phyloP scores from a whole-genome alignment of 2,113 vertebrate genomes.

The Pycnonotus jocosus region DNA sequence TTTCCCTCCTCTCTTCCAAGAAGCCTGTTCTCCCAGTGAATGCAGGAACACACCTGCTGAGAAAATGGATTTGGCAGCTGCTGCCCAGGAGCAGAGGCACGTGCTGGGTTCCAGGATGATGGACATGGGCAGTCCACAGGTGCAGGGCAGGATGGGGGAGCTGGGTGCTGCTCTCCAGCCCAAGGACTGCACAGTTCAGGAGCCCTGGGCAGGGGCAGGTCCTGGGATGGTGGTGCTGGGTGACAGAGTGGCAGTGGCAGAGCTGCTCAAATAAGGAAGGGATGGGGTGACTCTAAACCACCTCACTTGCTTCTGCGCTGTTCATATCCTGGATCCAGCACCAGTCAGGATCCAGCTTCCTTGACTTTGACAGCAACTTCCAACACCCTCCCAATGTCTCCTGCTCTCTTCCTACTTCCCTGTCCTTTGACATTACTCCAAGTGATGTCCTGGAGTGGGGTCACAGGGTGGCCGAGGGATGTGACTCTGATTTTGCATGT shows the following conservation, averaged over 20 bases:
- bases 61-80: slow-evolving; percentile 1
- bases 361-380: not conserved
- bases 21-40: not conserved
- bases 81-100: not conserved
- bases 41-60: slow-evolving; percentile 3
- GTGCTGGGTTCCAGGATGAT: not conserved
- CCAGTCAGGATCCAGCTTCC: not conserved
- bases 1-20: not conserved
- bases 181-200: not conserved
- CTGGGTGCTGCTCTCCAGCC: not conserved
- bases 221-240: not conserved
- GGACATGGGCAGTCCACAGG: fast-evolving
- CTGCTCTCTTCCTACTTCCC: not conserved
- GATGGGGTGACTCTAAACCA: not conserved
- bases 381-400: not conserved
- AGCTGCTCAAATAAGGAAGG: not conserved
- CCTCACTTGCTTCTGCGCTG: not conserved
- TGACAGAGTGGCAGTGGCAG: not conserved
- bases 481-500: too few species aligned
- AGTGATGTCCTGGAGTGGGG: not conserved
- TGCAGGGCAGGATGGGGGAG: not conserved
- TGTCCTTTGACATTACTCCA: not conserved
- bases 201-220: not conserved
- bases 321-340: not conserved
- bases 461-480: not conserved